Base-by-base conservation (phyloP, 2,888 invertebrate genomes). In the Oeneis ivallda region DNA sequence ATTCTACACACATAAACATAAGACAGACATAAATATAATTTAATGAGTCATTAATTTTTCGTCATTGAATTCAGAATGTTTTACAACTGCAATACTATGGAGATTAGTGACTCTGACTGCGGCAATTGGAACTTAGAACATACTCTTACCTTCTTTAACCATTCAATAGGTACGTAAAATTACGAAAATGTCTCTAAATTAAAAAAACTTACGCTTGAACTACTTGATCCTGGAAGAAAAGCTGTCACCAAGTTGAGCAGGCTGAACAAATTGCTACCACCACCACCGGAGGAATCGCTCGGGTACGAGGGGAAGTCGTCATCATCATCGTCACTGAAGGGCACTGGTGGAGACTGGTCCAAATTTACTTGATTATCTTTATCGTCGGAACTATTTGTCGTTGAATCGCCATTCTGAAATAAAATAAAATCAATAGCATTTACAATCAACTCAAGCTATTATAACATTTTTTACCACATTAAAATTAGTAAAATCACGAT, bases 201-300 rank as follows among this genome's bases (percentile, higher is more conserved):
- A n/a, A n/a, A 26, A 52, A 64, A 32, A 59, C 59, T 26, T 57
- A 62, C 39, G 15, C 34, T 45, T 3, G 64, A 64, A 4, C 77
- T 72, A 52, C 82, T 78, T 1, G 85, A 84, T 5, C 83, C 78
- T 0, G 89, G 85, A 47, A 90, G 81, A 19, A 92, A 67, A 0
- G 85, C 79, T 1, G 74, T 76, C 6, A 81, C 83, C 7, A 91
- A 67, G 60, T 82, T 84, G 7, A 91, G 75, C 19, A 92, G 71
- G 62, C 86, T 90, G 73, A 86, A 76, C 43, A 92, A 72, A 69
- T 79, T 86, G 74, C 89, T 90, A 49, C 90, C 88, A 0, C 84
- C 83, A 3, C 71, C 73, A 10, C 74, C 76, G 0, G 66, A 67
- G 2, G 59, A 13, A 32, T n/a, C 54, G 57, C 1, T 49, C 71